phyloP scores from a whole-genome alignment of 2,113 vertebrate species.

The Symphodus melops region DNA sequence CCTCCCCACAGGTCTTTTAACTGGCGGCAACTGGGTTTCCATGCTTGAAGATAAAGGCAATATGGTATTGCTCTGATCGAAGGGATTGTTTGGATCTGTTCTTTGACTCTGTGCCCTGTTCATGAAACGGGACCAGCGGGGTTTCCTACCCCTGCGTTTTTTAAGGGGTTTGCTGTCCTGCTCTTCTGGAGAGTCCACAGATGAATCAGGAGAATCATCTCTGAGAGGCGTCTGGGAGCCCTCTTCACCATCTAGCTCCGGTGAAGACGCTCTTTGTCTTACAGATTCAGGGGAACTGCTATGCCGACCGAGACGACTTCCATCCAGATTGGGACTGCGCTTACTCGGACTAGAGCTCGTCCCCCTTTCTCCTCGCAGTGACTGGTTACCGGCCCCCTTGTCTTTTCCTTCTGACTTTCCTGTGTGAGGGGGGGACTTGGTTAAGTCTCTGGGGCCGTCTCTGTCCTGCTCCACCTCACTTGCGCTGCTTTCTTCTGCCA shows the following conservation, averaged over 20 bases:
- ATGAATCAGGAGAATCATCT: slow-evolving; percentile 79
- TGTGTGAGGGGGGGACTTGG: slow-evolving; percentile 66
- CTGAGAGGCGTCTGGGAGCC: slow-evolving; percentile 70
- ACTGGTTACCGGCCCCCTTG: slow-evolving; percentile 67
- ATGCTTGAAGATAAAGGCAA: slow-evolving; percentile 69
- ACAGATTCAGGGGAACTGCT: slow-evolving; percentile 66
- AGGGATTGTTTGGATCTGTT: slow-evolving; percentile 59
- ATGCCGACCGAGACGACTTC: slow-evolving; percentile 52
- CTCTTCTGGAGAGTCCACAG: slow-evolving; percentile 79
- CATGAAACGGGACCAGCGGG: slow-evolving; percentile 91
- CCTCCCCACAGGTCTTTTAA: slow-evolving; percentile 82
- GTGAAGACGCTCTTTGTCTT: slow-evolving; percentile 70
- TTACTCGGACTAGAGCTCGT: slow-evolving; percentile 81
- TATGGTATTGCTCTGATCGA: slow-evolving; percentile 69
- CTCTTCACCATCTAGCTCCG: slow-evolving; percentile 64
- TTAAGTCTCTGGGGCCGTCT: slow-evolving; percentile 78
- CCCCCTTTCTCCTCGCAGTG: slow-evolving; percentile 68
- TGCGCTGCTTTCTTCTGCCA: slow-evolving; percentile 73
- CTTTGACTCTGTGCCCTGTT: slow-evolving; percentile 74
- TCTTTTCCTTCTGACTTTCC: slow-evolving; percentile 78
- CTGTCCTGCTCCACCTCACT: slow-evolving; percentile 73
- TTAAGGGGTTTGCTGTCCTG: slow-evolving; percentile 92
- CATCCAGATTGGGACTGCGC: slow-evolving; percentile 78
- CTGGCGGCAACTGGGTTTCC: slow-evolving; percentile 58
- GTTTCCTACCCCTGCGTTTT: slow-evolving; percentile 93